Percentiles rank a stretch among this genome's conserved stretches.
phyloP scores from a whole-genome alignment of 2,888 invertebrate species.

The Danaus chrysippus region DNA sequence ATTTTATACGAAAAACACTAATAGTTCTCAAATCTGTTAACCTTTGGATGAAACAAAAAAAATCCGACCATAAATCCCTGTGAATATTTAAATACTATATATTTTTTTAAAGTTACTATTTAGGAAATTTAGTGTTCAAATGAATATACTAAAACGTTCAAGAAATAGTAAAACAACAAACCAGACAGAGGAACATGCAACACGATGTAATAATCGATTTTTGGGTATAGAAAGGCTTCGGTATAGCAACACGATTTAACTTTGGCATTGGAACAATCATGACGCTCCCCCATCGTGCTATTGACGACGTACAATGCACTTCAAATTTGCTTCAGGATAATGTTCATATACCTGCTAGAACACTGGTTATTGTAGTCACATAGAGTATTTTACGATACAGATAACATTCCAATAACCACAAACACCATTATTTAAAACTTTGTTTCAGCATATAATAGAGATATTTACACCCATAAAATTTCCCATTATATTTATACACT shows the following conservation, averaged over 20 bases:
- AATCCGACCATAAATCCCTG: too few species aligned
- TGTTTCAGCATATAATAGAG: not conserved
- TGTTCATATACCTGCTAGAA: slow-evolving; percentile 21
- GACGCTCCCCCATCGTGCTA: slow-evolving; percentile 44
- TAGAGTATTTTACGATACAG: slow-evolving; percentile 19
- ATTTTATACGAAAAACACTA: too few species aligned
- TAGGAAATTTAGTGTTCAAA: too few species aligned
- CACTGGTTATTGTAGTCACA: slow-evolving; percentile 25
- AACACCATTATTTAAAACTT: too few species aligned
- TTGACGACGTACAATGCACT: slow-evolving; percentile 52
- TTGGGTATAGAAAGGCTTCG: slow-evolving; percentile 8
- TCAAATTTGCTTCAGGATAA: slow-evolving; percentile 60
- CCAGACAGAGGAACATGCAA: slow-evolving; percentile 20
- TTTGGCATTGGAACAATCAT: slow-evolving; percentile 50
- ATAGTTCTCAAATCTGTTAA: too few species aligned
- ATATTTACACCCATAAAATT: slow-evolving; percentile 14
- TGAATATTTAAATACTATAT: too few species aligned
- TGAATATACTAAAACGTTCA: too few species aligned
- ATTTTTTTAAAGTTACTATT: too few species aligned
- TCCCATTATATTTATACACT: slow-evolving; percentile 12
- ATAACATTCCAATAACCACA: not conserved
- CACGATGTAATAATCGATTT: slow-evolving; percentile 32
- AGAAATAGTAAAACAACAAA: slow-evolving; percentile 8
- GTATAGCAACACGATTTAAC: slow-evolving; percentile 51
- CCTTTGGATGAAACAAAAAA: too few species aligned